These are phyloP conservation scores for Caenorhabditis becei DNA, from an alignment of 2,888 invertebrate genomes.

Conservation along the genomic window DNA sequence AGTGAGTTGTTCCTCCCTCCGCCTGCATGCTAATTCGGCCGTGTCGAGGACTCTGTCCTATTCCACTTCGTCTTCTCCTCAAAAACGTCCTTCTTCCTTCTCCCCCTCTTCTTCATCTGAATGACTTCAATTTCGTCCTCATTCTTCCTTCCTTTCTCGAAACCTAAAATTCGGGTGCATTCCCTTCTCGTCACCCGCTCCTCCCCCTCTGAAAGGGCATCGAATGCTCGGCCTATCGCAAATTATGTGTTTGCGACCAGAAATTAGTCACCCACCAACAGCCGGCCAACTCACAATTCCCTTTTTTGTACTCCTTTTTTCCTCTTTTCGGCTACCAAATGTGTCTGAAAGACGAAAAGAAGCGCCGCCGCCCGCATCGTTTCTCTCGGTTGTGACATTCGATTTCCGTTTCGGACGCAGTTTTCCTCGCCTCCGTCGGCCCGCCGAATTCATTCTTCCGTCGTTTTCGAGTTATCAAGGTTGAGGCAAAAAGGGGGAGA, in stretches of 20 bases:
- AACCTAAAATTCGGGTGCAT: constrained; percentile 29
- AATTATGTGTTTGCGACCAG: constrained; percentile 12
- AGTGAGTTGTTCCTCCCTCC: constrained; percentile 61
- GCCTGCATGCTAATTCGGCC: constrained; percentile 48
- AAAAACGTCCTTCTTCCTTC: constrained; percentile 18
- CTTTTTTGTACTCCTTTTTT: constrained; percentile 17
- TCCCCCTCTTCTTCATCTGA: constrained; percentile 27
- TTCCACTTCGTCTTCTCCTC: constrained; percentile 7
- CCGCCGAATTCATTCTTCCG: neutral
- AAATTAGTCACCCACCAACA: constrained; percentile 14
- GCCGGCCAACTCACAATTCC: neutral
- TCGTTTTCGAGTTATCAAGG: constrained; percentile 51
- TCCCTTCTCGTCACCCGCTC: constrained; percentile 2
- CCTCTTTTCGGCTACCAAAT: constrained; percentile 20
- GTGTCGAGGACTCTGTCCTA: constrained; percentile 38
- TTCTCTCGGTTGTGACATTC: constrained; percentile 47
- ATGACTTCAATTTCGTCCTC: constrained; percentile 22
- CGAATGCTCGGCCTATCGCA: neutral
- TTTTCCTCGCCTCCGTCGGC: constrained; percentile 36
- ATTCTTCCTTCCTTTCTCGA: constrained; percentile 30
- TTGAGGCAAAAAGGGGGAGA: constrained; percentile 18
- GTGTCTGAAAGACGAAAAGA: constrained; percentile 19
- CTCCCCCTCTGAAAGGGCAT: neutral
- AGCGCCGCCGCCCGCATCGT: neutral
- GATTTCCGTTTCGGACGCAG: constrained; percentile 42